Evolutionary conservation across 2,797 vertebrate species (phyloP).

Genomic region (Eulemur mongoz): DNA sequence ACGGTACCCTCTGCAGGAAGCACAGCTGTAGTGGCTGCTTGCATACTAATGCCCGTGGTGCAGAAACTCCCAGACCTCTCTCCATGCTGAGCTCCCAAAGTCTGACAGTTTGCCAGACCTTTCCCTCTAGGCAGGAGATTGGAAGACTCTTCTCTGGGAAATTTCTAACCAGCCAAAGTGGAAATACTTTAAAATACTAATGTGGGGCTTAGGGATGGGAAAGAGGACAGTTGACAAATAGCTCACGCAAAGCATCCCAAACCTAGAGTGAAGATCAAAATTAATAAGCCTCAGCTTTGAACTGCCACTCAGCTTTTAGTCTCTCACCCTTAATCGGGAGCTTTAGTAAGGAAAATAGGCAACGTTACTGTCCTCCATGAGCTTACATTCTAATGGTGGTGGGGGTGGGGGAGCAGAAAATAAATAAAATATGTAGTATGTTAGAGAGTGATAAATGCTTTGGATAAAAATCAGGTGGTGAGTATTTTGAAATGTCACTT

Average conservation of each 20-base stretch:
- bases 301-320: background rate
- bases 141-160: background rate
- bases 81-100: background rate
- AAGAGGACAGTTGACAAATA: background rate
- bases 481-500: background rate
- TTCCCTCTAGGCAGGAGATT: background rate
- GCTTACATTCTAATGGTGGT: background rate
- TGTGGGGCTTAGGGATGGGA: background rate
- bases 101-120: background rate
- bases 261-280: background rate
- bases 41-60: no score
- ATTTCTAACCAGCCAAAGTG: background rate
- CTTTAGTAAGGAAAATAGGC: background rate
- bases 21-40: background rate
- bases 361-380: background rate
- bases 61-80: background rate
- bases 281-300: background rate
- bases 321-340: background rate
- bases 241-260: background rate
- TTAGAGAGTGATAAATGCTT: background rate
- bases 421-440: background rate
- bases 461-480: background rate
- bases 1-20: background rate
- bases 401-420: background rate
- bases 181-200: conserved; percentile 6